phyloP scores from a whole-genome alignment of 2,113 vertebrate genomes.

The Platichthys flesus region DNA sequence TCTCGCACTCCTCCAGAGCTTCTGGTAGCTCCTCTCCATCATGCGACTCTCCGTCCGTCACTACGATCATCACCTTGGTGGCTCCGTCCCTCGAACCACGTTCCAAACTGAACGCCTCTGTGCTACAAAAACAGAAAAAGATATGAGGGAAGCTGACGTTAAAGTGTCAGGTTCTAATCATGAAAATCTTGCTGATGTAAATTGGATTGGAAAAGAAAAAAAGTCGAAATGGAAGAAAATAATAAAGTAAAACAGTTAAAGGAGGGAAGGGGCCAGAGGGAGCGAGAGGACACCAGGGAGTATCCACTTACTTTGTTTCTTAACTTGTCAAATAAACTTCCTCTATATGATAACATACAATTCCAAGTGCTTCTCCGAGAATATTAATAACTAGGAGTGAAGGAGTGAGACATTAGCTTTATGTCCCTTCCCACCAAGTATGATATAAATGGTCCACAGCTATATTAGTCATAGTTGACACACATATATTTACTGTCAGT shows the following conservation, averaged over 20 bases:
- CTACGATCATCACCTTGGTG: constrained; percentile 92
- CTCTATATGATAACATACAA: constrained; percentile 37
- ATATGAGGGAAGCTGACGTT: background rate
- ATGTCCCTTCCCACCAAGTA: constrained; percentile 24
- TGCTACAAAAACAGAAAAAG: constrained; percentile 76
- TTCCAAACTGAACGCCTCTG: constrained; percentile 89
- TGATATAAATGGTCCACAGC: constrained; percentile 29
- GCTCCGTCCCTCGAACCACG: constrained; percentile 88
- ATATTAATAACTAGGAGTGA: constrained; percentile 34
- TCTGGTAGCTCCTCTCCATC: constrained; percentile 91
- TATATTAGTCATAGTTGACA: constrained; percentile 45
- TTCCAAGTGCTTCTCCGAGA: constrained; percentile 34
- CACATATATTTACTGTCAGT: constrained; percentile 42
- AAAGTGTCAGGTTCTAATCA: too few species aligned
- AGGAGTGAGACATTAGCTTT: constrained; percentile 6
- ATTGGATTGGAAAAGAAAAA: background rate
- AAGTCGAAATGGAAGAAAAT: background rate
- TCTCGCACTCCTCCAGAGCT: constrained; percentile 87
- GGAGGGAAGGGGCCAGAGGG: constrained; percentile 21
- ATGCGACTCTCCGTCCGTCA: constrained; percentile 96
- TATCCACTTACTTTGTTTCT: constrained; percentile 24
- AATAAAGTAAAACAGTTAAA: background rate
- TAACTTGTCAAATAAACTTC: constrained; percentile 49
- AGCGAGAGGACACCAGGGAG: constrained; percentile 23
- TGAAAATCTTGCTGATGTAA: too few species aligned